Evolutionary conservation across 2,797 vertebrate species (phyloP).

Genomic region (Gephyroberyx darwinii): DNA sequence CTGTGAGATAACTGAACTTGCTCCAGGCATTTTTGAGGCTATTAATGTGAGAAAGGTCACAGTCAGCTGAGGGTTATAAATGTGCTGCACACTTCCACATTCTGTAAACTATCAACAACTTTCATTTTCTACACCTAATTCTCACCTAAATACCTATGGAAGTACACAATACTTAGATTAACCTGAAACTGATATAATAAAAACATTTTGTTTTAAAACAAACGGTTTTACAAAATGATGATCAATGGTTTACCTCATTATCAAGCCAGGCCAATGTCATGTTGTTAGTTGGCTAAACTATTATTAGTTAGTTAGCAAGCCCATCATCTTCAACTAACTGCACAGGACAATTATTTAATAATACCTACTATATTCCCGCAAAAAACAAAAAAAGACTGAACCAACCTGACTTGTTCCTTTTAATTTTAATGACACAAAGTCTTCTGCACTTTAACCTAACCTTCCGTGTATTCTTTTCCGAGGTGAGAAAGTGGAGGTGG

Average conservation of each 20-base stretch:
- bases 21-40: background rate
- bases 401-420: slow-evolving; percentile 25
- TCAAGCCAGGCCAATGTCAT: background rate
- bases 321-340: background rate
- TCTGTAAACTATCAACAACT: background rate
- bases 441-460: no score
- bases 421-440: background rate
- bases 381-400: background rate
- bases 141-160: no score
- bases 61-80: slow-evolving; percentile 5
- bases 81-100: background rate
- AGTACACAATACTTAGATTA: no score
- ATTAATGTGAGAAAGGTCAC: background rate
- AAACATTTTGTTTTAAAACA: no score
- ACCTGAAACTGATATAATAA: no score
- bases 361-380: background rate
- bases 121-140: no score
- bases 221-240: background rate
- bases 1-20: no score
- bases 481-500: background rate
- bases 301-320: no score
- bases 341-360: background rate
- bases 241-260: background rate
- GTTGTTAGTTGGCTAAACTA: no score
- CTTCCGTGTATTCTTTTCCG: background rate